phyloP scores from a whole-genome alignment of 2,113 vertebrate genomes.

The Gymnarchus niloticus region DNA sequence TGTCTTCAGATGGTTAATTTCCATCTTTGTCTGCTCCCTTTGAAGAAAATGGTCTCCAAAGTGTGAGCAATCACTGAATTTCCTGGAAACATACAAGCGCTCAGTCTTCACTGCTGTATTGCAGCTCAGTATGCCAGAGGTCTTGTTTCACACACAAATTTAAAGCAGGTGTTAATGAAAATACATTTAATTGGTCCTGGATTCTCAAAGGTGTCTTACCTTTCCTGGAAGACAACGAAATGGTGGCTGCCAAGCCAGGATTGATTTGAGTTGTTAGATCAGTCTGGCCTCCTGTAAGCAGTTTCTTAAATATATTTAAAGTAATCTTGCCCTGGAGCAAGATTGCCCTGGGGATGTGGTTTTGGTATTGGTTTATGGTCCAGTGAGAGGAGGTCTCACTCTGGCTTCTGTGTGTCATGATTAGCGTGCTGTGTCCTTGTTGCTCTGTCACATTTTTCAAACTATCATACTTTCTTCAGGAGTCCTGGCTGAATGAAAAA shows the following conservation, averaged over 20 bases:
- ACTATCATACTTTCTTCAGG: neutral
- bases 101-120: too few species aligned
- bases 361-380: neutral
- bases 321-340: neutral
- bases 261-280: neutral
- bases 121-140: neutral
- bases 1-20: too few species aligned
- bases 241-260: neutral
- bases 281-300: neutral
- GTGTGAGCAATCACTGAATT: too few species aligned
- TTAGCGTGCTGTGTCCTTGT: neutral
- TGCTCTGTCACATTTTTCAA: neutral
- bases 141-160: neutral
- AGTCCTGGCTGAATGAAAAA: neutral
- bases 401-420: neutral
- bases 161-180: constrained; percentile 8
- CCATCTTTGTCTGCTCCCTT: too few species aligned
- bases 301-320: neutral
- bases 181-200: neutral
- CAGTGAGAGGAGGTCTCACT: neutral
- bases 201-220: neutral
- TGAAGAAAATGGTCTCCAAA: too few species aligned
- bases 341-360: neutral
- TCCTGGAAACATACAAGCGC: too few species aligned
- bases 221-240: neutral